Evolutionary conservation across 2,797 vertebrate genomes (phyloP).

Genomic region (Threskiornis aethiopicus): DNA sequence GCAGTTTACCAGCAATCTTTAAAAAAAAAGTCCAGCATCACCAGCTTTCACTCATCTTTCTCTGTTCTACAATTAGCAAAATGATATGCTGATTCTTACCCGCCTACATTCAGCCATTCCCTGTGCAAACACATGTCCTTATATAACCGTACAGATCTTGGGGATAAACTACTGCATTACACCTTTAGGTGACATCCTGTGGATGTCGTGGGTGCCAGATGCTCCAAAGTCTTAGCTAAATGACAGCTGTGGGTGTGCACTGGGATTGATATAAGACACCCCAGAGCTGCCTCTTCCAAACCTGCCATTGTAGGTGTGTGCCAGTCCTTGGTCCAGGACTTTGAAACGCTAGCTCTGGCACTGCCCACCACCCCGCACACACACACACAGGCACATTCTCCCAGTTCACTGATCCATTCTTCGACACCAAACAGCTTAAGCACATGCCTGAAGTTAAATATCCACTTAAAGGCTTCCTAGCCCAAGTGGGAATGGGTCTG

Average conservation of each 20-base stretch:
- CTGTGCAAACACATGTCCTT: not conserved
- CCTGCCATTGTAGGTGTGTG: not conserved
- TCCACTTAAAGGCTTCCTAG: not conserved
- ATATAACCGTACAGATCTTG: fast-evolving
- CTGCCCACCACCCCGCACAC: fast-evolving
- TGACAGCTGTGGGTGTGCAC: not conserved
- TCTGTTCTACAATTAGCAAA: not conserved
- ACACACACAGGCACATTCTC: fast-evolving
- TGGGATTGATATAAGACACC: not conserved
- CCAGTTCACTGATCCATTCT: not conserved
- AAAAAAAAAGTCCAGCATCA: not conserved
- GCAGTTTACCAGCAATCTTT: not conserved
- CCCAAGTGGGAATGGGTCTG: not conserved
- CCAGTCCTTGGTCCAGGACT: not conserved
- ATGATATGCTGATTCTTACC: not conserved
- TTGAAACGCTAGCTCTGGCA: not conserved
- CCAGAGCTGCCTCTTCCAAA: not conserved
- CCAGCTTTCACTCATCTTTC: not conserved
- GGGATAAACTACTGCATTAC: not conserved
- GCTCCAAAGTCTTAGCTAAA: not conserved
- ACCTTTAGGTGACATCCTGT: not conserved
- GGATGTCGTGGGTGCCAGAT: not conserved
- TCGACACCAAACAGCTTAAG: not conserved
- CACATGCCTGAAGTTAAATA: not conserved
- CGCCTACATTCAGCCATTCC: not conserved